These are phyloP conservation scores for Fregata magnificens DNA, from an alignment of 2,113 vertebrate genomes.

Conservation along the genomic window DNA sequence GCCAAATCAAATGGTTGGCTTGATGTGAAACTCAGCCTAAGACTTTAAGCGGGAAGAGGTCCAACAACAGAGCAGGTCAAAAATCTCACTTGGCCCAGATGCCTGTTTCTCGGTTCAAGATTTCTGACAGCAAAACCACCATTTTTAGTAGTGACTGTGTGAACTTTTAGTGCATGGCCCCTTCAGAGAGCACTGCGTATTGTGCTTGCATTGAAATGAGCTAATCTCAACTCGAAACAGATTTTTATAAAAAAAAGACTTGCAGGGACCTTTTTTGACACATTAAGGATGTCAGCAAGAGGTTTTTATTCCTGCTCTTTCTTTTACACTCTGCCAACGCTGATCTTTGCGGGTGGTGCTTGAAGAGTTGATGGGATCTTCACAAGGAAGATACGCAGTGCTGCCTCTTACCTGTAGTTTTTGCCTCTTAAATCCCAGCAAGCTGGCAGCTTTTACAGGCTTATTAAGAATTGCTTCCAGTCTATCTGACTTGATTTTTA, in stretches of 20 bases:
- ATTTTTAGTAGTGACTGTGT: not conserved
- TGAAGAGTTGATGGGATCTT: not conserved
- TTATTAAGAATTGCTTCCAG: not conserved
- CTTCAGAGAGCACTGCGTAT: rapidly evolving
- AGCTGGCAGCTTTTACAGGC: not conserved
- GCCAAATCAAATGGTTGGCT: not conserved
- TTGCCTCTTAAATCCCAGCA: not conserved
- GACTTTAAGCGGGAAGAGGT: not conserved
- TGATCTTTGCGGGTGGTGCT: not conserved
- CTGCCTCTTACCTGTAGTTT: not conserved
- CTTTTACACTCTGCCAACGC: not conserved
- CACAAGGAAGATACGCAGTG: not conserved
- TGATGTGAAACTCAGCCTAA: not conserved
- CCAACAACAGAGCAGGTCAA: not conserved
- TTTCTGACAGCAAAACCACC: not conserved
- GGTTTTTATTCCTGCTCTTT: not conserved
- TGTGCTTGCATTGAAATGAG: not conserved
- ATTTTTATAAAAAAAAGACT: not conserved
- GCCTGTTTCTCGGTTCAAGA: not conserved
- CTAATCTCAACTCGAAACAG: not conserved
- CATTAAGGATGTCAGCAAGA: not conserved
- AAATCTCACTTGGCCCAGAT: not conserved
- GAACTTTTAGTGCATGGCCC: not conserved
- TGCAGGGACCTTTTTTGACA: not conserved
- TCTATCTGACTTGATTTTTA: not conserved